Evolutionary conservation across 2,797 vertebrate genomes (phyloP), one percentile per base, ranked within the genome.

Genomic region (Holocentrus rufus): DNA sequence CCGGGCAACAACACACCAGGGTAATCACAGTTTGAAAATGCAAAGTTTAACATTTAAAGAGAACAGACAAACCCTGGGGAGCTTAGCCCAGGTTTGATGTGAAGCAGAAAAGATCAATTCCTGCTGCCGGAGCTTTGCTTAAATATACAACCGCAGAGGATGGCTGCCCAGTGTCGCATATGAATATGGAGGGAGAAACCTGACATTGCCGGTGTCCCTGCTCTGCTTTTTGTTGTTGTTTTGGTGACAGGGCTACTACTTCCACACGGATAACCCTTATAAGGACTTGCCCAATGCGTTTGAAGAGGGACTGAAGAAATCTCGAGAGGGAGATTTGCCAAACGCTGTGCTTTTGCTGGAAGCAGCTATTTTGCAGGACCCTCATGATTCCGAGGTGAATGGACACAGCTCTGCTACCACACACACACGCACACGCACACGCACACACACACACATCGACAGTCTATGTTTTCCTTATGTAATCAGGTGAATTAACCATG

Each of bases 201-300:
- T 88, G 84, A 90, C 84, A 74, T 83, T 80, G 75, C 49, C 76
- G 63, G 39, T 89, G 68, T 82, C 72, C 77, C 74, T 70, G 39
- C 5, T 59, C 13, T 36, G 4, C 27, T 81, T 82, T 77, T 27
- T 55, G 5, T 62, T 59, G 6, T 47, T 67, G 2, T 60, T 67
- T 42, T 60, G 49, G 18, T 73, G 75, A 74, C 88, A 99, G 98
- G 98, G 98, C 76, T 99, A 99, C 93, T 99, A 98, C 93, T 99
- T 99, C 91, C 97, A 99, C 87, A 99, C 96, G 27, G 97, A 99
- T 86, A 99, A 99, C 88, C 98, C 98, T 57, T 99, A 97, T 91
- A 98, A 97, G 92, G 98, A 99, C 83, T 95, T 95, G 91, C 94
- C 96, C 25, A 97, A 96, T 56, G 96, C 97, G 6, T 99, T 98